Conservation (phyloP, 2,888 invertebrate genomes). For the Minunthozetes semirufus region DNA sequence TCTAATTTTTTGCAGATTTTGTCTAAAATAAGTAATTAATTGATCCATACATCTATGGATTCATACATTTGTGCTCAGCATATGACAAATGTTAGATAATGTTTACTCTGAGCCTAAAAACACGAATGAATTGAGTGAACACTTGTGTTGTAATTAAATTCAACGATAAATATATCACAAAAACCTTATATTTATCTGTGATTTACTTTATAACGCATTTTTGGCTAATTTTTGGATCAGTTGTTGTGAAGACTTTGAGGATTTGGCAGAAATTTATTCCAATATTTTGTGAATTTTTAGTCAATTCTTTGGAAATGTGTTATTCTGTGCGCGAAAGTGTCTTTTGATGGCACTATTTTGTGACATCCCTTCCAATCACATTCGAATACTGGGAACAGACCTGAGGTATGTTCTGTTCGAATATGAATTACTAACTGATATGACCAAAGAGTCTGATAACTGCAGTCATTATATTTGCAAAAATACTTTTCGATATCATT, state of each 20-base stretch:
- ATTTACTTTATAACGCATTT: neutral
- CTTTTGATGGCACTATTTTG: neutral
- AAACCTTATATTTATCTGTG: too few species aligned
- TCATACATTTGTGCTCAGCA: too few species aligned
- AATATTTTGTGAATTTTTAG: neutral
- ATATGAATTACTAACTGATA: slow-evolving; percentile 2
- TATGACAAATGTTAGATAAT: too few species aligned
- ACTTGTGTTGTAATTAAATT: too few species aligned
- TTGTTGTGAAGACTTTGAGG: neutral
- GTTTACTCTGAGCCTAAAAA: too few species aligned
- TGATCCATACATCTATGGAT: too few species aligned
- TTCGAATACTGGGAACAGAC: neutral
- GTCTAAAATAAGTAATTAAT: too few species aligned
- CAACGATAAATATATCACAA: too few species aligned
- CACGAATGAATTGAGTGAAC: too few species aligned
- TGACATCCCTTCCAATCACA: neutral
- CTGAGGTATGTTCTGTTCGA: neutral
- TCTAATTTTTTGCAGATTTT: too few species aligned
- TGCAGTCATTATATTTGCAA: neutral
- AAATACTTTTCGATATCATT: neutral
- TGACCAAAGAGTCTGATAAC: neutral
- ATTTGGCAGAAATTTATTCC: neutral
- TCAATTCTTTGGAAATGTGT: neutral
- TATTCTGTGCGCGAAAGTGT: neutral
- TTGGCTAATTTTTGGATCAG: neutral